phyloP scores from a whole-genome alignment of 2,888 invertebrate species.

The Apamea epomidion region DNA sequence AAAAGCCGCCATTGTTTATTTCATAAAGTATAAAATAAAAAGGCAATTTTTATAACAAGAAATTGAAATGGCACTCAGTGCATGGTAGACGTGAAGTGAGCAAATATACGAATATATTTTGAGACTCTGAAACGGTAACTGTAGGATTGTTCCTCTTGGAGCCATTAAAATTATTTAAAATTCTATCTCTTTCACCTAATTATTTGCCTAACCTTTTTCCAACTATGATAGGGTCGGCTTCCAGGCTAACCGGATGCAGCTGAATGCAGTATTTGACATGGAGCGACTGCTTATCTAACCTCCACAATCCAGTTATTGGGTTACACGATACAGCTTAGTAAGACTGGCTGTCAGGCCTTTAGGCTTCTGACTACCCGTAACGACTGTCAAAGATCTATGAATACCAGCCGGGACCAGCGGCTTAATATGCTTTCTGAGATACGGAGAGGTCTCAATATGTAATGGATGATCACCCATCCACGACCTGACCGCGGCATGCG shows the following conservation, averaged over 20 bases:
- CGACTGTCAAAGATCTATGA: background rate
- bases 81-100: conserved; percentile 65
- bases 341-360: background rate
- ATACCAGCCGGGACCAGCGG: background rate
- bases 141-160: conserved; percentile 56
- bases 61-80: conserved; percentile 67
- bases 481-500: background rate
- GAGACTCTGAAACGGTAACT: conserved; percentile 65
- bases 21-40: conserved; percentile 46
- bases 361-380: background rate
- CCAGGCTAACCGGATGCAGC: background rate
- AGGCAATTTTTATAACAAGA: conserved; percentile 56
- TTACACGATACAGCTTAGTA: background rate
- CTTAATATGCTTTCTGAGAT: background rate
- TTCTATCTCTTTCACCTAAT: background rate
- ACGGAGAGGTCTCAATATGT: background rate
- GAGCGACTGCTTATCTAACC: background rate
- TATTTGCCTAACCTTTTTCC: background rate
- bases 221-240: background rate
- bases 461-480: background rate
- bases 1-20: conserved; percentile 31
- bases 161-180: conserved; percentile 14
- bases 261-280: background rate
- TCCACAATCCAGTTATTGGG: background rate
- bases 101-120: conserved; percentile 72